phyloP scores from a whole-genome alignment of 2,113 vertebrate genomes.

The Poicephalus gulielmi region DNA sequence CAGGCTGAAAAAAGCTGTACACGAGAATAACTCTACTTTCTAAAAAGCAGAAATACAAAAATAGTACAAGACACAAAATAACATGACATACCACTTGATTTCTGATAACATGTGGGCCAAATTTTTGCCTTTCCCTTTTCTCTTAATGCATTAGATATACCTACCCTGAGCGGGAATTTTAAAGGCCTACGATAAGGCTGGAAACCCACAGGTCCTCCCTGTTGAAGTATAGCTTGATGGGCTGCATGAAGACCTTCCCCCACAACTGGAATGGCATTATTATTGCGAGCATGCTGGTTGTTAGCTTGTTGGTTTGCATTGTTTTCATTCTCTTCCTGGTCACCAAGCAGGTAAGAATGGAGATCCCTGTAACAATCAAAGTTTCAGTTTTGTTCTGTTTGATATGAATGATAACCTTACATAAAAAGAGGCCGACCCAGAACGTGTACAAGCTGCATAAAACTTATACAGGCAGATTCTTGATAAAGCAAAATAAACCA shows the following conservation, averaged over 20 bases:
- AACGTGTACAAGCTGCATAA: background rate
- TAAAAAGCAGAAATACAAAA: background rate
- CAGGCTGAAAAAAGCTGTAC: background rate
- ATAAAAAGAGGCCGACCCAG: background rate
- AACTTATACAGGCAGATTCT: background rate
- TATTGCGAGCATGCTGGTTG: conserved; percentile 90
- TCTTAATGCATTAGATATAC: background rate
- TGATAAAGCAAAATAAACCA: background rate
- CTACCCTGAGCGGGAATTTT: conserved; percentile 92
- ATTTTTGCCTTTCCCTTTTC: background rate
- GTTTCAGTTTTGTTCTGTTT: background rate
- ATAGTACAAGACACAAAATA: background rate
- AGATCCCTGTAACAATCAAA: conserved; percentile 83
- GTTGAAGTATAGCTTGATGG: conserved; percentile 98
- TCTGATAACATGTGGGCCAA: background rate
- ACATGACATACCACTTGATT: background rate
- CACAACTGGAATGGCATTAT: conserved; percentile 90
- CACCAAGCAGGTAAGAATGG: conserved; percentile 96
- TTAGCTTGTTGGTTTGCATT: conserved; percentile 90
- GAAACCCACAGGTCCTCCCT: conserved; percentile 96
- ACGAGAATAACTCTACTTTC: background rate
- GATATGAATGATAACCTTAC: background rate
- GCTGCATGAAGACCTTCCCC: conserved; percentile 96
- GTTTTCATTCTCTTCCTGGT: conserved; percentile 94
- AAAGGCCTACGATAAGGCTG: conserved; percentile 95